These are phyloP conservation scores for Heliconius ethilla DNA, from an alignment of 2,888 invertebrate species.

Conservation along the genomic window DNA sequence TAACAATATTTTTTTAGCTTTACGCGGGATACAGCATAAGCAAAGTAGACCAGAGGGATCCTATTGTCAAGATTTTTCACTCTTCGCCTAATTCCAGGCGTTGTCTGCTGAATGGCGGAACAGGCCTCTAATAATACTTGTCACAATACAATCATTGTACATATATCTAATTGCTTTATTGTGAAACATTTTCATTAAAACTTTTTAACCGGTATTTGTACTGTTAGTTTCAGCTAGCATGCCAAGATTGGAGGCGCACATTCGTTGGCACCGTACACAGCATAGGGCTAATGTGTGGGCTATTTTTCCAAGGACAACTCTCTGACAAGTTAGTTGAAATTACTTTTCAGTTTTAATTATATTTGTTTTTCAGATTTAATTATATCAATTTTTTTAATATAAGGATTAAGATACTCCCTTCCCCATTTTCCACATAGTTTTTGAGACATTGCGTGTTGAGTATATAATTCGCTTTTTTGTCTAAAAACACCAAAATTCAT, in stretches of 20 bases:
- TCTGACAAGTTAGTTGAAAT: constrained; percentile 70
- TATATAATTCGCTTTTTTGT: too few species aligned
- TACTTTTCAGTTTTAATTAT: constrained; percentile 11
- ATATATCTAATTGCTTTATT: neutral
- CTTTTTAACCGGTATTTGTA: constrained; percentile 18
- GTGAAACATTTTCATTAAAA: constrained; percentile 17
- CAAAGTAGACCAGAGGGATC: too few species aligned
- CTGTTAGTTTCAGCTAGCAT: constrained; percentile 51
- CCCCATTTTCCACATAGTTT: too few species aligned
- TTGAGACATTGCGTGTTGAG: too few species aligned
- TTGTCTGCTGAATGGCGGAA: too few species aligned
- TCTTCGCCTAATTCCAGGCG: too few species aligned
- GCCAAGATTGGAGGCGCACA: constrained; percentile 70
- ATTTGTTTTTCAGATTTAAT: neutral
- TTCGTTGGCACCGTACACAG: constrained; percentile 78
- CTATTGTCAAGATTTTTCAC: too few species aligned
- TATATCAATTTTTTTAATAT: neutral
- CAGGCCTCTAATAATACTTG: neutral
- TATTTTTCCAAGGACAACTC: constrained; percentile 78
- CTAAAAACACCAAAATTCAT: neutral
- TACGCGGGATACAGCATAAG: too few species aligned
- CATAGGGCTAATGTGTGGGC: constrained; percentile 79
- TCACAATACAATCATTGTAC: neutral
- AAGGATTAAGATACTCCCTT: too few species aligned
- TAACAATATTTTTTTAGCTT: neutral